These are phyloP conservation scores for Chymomyza costata DNA, from an alignment of 1,140 invertebrate genomes.

Conservation along the genomic window DNA sequence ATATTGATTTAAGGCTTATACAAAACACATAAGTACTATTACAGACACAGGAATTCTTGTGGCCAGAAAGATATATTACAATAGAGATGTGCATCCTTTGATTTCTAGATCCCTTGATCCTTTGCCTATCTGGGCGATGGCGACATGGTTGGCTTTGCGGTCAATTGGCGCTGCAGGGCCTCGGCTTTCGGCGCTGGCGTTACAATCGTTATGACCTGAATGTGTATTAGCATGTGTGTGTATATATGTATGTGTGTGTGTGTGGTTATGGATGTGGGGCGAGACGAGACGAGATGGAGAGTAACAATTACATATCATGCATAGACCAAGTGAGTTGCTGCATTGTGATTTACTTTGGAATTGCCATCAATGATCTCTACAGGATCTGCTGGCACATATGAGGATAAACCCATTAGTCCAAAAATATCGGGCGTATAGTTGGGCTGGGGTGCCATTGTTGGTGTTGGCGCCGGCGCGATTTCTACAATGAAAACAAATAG, in stretches of 20 bases:
- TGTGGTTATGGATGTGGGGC: conserved; percentile 14
- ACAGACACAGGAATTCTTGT: too few relatives aligned
- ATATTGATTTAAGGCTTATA: conserved; percentile 28
- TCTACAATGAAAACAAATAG: conserved; percentile 22
- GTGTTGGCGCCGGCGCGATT: conserved; percentile 64
- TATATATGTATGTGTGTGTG: conserved; percentile 8
- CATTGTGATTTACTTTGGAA: conserved; percentile 76
- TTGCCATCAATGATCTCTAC: conserved; percentile 77
- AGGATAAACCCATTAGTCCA: conserved; percentile 75
- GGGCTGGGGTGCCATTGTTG: conserved; percentile 56
- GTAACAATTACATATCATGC: conserved; percentile 30
- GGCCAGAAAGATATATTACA: conserved; percentile 56
- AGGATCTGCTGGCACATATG: conserved; percentile 75
- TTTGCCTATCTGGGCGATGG: conserved; percentile 63
- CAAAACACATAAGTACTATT: too few relatives aligned
- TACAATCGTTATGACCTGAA: conserved; percentile 72
- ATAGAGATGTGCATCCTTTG: conserved; percentile 28
- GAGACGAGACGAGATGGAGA: conserved; percentile 30
- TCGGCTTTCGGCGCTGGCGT: conserved; percentile 50
- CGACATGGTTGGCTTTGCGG: conserved; percentile 57
- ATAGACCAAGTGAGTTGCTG: conserved; percentile 2
- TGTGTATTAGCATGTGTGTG: conserved; percentile 1
- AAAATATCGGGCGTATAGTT: conserved; percentile 75
- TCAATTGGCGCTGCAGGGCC: conserved; percentile 29
- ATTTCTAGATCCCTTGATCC: not conserved